Conservation (phyloP, 2,888 invertebrate species). For the Plutella xylostella region DNA sequence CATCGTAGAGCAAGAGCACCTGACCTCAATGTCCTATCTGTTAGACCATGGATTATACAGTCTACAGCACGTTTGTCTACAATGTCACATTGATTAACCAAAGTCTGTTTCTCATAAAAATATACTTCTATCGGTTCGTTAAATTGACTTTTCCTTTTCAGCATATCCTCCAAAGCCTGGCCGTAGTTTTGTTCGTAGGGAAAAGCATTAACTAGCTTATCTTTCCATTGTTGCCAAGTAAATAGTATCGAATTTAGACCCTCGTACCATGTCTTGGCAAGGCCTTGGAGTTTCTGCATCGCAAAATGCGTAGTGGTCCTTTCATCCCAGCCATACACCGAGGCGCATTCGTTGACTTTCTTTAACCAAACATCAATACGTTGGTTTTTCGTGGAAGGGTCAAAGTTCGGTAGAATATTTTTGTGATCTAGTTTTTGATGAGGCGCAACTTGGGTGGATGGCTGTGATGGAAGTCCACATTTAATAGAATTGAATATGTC, state of each 20-base stretch:
- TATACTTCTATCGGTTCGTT: slow-evolving; percentile 13
- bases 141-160: slow-evolving; percentile 11
- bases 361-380: slow-evolving; percentile 3
- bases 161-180: slow-evolving; percentile 18
- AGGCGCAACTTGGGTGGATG: background rate
- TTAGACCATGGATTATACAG: no score
- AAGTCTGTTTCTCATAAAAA: slow-evolving; percentile 14
- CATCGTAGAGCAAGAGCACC: slow-evolving; percentile 13
- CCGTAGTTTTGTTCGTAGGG: no score
- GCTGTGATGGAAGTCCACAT: background rate
- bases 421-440: background rate
- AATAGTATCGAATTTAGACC: slow-evolving; percentile 9
- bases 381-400: slow-evolving; percentile 4
- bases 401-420: slow-evolving; percentile 4
- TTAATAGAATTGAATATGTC: background rate
- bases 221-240: slow-evolving; percentile 21
- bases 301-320: slow-evolving; percentile 10
- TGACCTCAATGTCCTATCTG: no score
- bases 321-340: slow-evolving; percentile 10
- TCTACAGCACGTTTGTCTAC: no score
- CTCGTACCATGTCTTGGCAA: slow-evolving; percentile 12
- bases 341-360: no score
- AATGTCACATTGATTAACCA: slow-evolving; percentile 15
- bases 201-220: slow-evolving; percentile 16
- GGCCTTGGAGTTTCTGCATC: slow-evolving; percentile 12